phyloP scores from a whole-genome alignment of 2,113 vertebrate genomes.

The Emydocephalus ijimae region DNA sequence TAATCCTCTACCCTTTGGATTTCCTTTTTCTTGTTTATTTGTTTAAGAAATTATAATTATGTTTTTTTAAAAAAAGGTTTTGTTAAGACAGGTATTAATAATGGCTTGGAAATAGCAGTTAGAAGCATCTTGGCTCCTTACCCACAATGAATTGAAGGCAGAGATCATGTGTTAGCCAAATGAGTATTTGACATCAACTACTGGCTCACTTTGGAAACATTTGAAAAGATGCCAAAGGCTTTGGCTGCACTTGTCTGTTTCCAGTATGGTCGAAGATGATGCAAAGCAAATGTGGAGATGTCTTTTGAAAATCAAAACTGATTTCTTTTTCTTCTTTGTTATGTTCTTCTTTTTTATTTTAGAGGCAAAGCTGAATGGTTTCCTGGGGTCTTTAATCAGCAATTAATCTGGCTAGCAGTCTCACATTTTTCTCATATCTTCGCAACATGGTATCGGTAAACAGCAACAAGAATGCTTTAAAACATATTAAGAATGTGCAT shows the following conservation, averaged over 20 bases:
- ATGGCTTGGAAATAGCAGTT: slow-evolving; percentile 30
- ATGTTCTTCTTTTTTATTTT: slow-evolving; percentile 17
- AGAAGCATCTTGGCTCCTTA: slow-evolving; percentile 44
- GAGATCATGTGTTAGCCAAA: slow-evolving; percentile 43
- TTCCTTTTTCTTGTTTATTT: neutral
- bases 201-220: slow-evolving; percentile 36
- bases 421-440: neutral
- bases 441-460: neutral
- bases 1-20: rapidly evolving
- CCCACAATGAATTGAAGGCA: slow-evolving; percentile 35
- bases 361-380: slow-evolving; percentile 6
- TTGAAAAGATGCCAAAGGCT: slow-evolving; percentile 45
- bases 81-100: slow-evolving; percentile 44
- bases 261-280: slow-evolving; percentile 45
- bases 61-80: slow-evolving; percentile 23
- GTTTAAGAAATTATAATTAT: slow-evolving; percentile 19
- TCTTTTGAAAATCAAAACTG: slow-evolving; percentile 28
- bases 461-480: neutral
- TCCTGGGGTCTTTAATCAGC: slow-evolving; percentile 4
- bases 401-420: slow-evolving; percentile 13
- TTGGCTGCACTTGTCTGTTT: slow-evolving; percentile 35
- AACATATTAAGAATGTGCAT: neutral
- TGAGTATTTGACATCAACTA: slow-evolving; percentile 48
- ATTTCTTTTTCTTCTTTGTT: slow-evolving; percentile 11
- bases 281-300: slow-evolving; percentile 50